Conservation (phyloP, 1,140 invertebrate genomes). For the Drosophila erecta region DNA sequence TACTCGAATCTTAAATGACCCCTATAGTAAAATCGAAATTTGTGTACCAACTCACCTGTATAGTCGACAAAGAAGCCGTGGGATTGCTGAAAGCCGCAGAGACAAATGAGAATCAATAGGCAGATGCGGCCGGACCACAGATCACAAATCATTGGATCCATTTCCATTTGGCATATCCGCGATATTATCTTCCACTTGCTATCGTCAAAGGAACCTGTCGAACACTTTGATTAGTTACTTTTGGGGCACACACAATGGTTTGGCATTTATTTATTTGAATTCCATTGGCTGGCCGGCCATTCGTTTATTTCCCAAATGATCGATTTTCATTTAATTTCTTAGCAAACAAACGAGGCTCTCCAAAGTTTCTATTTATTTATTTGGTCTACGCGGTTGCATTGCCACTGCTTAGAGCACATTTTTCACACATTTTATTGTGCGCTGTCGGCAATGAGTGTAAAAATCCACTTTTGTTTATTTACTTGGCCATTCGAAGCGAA, state of each 20-base stretch:
- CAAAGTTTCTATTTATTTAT: constrained; percentile 63
- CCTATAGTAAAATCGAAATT: background rate
- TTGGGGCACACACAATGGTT: constrained; percentile 4
- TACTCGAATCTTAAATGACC: too few species aligned
- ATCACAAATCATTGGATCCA: constrained; percentile 31
- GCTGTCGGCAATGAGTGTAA: constrained; percentile 66
- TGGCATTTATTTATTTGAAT: constrained; percentile 45
- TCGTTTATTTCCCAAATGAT: constrained; percentile 53
- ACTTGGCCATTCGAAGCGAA: constrained; percentile 72
- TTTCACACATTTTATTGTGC: constrained; percentile 80
- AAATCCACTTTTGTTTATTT: constrained; percentile 78
- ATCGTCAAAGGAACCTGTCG: constrained; percentile 23
- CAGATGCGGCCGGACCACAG: constrained; percentile 34
- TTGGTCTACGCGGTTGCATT: constrained; percentile 60
- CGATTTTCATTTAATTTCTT: constrained; percentile 75
- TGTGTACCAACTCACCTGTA: constrained; percentile 50
- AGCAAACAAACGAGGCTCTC: constrained; percentile 52
- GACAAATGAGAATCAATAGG: constrained; percentile 43
- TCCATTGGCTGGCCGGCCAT: constrained; percentile 16
- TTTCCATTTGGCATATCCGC: constrained; percentile 33
- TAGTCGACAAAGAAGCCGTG: constrained; percentile 59
- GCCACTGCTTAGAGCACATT: constrained; percentile 58
- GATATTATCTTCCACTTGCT: constrained; percentile 18
- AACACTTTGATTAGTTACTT: constrained; percentile 35
- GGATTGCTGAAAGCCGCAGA: constrained; percentile 14